Evolutionary conservation across 2,888 invertebrate genomes (phyloP).

Genomic region (Blastobasis lacticolella): DNA sequence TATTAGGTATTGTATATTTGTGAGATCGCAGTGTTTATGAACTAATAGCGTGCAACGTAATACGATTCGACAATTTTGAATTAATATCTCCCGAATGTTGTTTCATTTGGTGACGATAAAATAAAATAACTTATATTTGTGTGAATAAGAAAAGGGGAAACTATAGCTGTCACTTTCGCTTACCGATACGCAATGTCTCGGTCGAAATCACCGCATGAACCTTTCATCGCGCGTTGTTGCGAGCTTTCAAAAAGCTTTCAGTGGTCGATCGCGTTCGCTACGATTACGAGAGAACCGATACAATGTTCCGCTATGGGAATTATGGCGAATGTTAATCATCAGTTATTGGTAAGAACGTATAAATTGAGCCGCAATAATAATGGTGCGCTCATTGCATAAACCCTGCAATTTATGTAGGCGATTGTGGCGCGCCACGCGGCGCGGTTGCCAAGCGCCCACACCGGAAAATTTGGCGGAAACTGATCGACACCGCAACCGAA

Average conservation of each 20-base stretch:
- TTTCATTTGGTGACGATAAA: too few relatives aligned
- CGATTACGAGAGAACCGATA: constrained; percentile 55
- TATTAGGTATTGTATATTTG: too few relatives aligned
- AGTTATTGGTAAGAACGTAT: neutral
- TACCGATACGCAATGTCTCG: constrained; percentile 40
- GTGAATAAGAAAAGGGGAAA: constrained; percentile 15
- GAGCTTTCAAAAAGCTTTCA: constrained; percentile 71
- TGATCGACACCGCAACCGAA: constrained; percentile 58
- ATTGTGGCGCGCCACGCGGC: constrained; percentile 42
- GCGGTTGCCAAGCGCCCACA: constrained; percentile 61
- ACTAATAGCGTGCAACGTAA: too few relatives aligned
- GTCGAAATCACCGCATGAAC: constrained; percentile 53
- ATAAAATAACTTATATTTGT: neutral
- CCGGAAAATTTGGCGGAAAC: constrained; percentile 60
- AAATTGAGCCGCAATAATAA: constrained; percentile 10
- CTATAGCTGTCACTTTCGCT: constrained; percentile 34
- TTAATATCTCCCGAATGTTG: too few relatives aligned
- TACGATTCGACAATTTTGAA: too few relatives aligned
- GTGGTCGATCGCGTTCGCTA: constrained; percentile 54
- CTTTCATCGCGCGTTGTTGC: constrained; percentile 57
- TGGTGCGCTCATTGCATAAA: constrained; percentile 27
- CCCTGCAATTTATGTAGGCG: constrained; percentile 41
- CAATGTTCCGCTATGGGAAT: constrained; percentile 36
- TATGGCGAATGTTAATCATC: constrained; percentile 28
- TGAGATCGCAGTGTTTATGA: too few relatives aligned